phyloP scores from a whole-genome alignment of 1,140 invertebrate species.

The Drosophila kurseongensis region DNA sequence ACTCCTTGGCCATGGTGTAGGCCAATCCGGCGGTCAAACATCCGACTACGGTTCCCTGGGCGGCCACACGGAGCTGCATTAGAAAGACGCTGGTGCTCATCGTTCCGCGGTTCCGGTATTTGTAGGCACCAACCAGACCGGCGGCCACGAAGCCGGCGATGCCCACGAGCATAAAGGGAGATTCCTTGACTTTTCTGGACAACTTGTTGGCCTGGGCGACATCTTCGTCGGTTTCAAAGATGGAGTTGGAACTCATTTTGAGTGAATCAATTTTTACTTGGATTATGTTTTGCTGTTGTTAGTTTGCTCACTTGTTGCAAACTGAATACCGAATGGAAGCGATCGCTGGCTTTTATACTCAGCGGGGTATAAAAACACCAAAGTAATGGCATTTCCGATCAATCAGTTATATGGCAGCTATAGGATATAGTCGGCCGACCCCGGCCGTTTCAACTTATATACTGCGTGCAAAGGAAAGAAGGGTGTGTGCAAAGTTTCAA shows the following conservation, averaged over 20 bases:
- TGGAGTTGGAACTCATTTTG: conserved; percentile 75
- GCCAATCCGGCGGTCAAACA: conserved; percentile 89
- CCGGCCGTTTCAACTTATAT: too few species aligned
- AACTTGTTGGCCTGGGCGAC: conserved; percentile 86
- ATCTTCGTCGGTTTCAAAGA: conserved; percentile 70
- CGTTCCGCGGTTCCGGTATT: conserved; percentile 89
- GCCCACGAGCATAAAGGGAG: conserved; percentile 88
- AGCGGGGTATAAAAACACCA: too few species aligned
- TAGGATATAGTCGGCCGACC: too few species aligned
- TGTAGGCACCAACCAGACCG: conserved; percentile 89
- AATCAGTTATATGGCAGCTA: too few species aligned
- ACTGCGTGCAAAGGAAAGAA: too few species aligned
- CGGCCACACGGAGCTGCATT: conserved; percentile 93
- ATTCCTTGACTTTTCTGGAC: conserved; percentile 87
- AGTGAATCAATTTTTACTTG: conserved; percentile 3
- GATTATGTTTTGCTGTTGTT: neutral
- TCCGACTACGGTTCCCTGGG: conserved; percentile 92
- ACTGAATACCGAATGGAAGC: conserved; percentile 41
- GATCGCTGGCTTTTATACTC: conserved; percentile 54
- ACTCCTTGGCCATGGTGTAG: conserved; percentile 87
- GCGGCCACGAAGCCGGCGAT: conserved; percentile 89
- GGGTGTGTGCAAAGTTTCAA: too few species aligned
- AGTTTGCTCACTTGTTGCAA: conserved; percentile 37
- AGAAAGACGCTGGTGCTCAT: conserved; percentile 93
- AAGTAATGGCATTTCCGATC: too few species aligned